Percentiles rank a stretch among this genome's conserved stretches.
phyloP scores from a whole-genome alignment of 53 echinoderm and acorn worm species.

The Astropecten irregularis region DNA sequence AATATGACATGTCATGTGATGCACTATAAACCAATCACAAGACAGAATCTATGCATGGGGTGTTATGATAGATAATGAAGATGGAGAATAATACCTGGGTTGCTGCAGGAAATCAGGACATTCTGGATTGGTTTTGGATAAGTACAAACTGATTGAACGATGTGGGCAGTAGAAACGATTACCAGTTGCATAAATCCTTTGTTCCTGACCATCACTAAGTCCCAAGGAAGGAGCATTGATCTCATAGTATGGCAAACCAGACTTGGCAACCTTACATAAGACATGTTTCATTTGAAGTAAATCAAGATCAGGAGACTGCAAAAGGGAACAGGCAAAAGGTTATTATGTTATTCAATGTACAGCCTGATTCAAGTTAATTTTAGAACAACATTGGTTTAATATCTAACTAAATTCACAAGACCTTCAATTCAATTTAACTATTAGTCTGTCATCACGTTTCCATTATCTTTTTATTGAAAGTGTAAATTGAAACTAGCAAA shows the following conservation, averaged over 20 bases:
- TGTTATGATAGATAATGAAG: too few species aligned
- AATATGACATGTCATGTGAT: too few species aligned
- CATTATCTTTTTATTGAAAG: too few species aligned
- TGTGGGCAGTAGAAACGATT: conserved; percentile 50
- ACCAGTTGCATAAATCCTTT: conserved; percentile 35
- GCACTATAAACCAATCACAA: too few species aligned
- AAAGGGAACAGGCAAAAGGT: background rate
- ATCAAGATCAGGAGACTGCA: conserved; percentile 31
- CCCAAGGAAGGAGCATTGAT: conserved; percentile 17
- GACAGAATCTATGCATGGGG: too few species aligned
- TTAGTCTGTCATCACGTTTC: too few species aligned
- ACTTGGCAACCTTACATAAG: conserved; percentile 13
- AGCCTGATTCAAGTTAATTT: too few species aligned
- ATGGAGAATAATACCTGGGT: conserved; percentile 27
- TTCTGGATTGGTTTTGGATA: conserved; percentile 5
- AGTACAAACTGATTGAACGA: conserved; percentile 17
- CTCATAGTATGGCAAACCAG: conserved; percentile 47
- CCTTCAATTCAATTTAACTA: too few species aligned
- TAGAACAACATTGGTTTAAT: too few species aligned
- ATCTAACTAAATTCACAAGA: too few species aligned
- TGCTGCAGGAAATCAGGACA: conserved; percentile 40
- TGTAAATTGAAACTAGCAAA: too few species aligned
- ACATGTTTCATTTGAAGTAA: conserved; percentile 37
- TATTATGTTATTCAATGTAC: too few species aligned
- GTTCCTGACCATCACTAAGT: conserved; percentile 37